Conservation (phyloP, 2,888 invertebrate species). For the Cetonia aurata region DNA sequence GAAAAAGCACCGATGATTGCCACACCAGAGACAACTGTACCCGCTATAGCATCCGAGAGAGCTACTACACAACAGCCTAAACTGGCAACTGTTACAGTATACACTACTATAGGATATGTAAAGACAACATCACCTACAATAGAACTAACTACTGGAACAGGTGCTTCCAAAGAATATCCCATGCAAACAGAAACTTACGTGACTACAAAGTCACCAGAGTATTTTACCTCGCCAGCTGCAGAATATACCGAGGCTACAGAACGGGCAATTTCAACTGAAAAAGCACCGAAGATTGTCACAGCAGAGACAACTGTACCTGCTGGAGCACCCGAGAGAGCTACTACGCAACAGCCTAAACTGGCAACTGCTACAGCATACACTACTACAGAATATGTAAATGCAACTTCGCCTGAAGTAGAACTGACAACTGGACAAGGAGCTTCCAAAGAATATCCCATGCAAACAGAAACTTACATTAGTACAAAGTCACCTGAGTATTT, state of each 20-base stretch:
- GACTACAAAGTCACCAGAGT: not conserved
- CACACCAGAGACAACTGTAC: not conserved
- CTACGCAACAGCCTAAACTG: not conserved
- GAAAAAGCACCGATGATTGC: not conserved
- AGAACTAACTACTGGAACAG: no score
- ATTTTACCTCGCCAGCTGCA: not conserved
- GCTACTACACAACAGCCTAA: no score
- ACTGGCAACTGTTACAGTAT: no score
- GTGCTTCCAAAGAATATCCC: no score
- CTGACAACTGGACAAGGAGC: not conserved
- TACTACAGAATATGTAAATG: not conserved
- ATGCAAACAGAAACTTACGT: not conserved
- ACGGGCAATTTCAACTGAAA: slow-evolving; percentile 1
- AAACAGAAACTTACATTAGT: no score
- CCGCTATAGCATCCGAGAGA: no score
- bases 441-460: no score
- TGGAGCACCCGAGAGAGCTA: not conserved
- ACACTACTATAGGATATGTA: no score
- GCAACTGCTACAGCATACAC: not conserved
- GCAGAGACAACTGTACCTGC: not conserved
- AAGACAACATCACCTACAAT: no score
- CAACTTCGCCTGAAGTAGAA: not conserved
- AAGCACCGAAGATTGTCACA: no score
- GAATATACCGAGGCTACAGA: not conserved
- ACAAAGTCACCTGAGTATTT: no score